Evolutionary conservation across 2,113 vertebrate genomes (phyloP), one percentile per base, ranked within the genome.

Genomic region (Tretioscincus oriximinensis): DNA sequence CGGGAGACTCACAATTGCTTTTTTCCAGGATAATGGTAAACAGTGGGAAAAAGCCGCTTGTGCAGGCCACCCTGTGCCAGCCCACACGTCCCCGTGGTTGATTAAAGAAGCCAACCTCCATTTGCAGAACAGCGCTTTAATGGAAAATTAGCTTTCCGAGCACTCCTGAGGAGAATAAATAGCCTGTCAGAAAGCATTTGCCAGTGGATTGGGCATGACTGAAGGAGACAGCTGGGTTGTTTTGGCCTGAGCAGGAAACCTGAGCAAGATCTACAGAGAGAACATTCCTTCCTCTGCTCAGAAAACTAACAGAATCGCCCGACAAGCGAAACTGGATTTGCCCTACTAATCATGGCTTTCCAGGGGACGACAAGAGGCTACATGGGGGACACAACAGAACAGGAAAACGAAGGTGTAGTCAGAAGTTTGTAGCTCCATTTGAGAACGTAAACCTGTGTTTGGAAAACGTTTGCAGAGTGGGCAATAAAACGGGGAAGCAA

Each of bases 191-290:
- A 28, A 68, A 29, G 2, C 3, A 1, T 73, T 71, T 83, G 54
- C 76, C 66, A 9, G 0, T 3, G 1, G 49, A 0, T 0, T 0
- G 73, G 66, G 18, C 54, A n/a, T 71, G 73, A 11, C 18, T n/a
- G 63, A 76, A 72, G 29, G 77, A 22, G 79, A 45, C 81, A 80
- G 83, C 47, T 49, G 51, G 65, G 41, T 41, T 64, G n/a, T 22
- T 47, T 69, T 58, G 18, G 20, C 73, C 76, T 12, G 29, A 79
- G 76, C 0, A 1, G 2, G 54, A 78, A 74, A 22, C 72, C 24
- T 41, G 45, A 77, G 64, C 64, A 47, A 54, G 28, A 68, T 78
- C 41, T 26, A 20, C 60, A 24, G 0, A 7, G 81, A 61, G 73
- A 80, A 2, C 29, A 29, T 28, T 24, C 45, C n/a, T 72, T 1